Base-by-base conservation (phyloP, 2,888 invertebrate species). In the Pelosia muscerda region DNA sequence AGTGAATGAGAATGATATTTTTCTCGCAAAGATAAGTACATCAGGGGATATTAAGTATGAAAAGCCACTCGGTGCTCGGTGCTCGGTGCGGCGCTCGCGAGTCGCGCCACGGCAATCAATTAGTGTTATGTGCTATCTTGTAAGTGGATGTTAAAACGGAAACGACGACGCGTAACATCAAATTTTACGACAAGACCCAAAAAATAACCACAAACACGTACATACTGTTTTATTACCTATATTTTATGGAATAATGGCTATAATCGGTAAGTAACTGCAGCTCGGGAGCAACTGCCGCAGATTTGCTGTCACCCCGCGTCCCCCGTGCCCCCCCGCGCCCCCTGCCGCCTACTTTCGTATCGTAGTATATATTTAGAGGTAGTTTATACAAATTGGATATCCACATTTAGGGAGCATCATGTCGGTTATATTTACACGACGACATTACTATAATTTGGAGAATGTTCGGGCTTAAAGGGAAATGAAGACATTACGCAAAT, bases 401-500 rank as follows among this genome's bases (percentile, higher is more conserved):
- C 66, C 69, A 62, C 69, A 42, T 66, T 66, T 61, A 63, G 55
- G 38, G 38, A 57, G 42, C 31, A 55, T 57, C 25, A 38, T 61
- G 66, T 63, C 42, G 63, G 59, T 65, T 66, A 68, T 77, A 74
- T 81, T 78, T 73, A 76, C 73, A 76, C 70, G 62, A 60, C 25
- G 55, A 69, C 71, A 74, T 71, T 72, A 63, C 74, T 76, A 74
- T 79, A 75, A 81, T 79, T 74, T 66, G n/a, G 26, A n/a, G 26
- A 61, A 49, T 49, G 42, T 28, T 61, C 22, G n/a, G 31, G 66
- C 28, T 66, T 68, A 63, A 60, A 63, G 58, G 69, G 75, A 77
- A 81, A 78, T 77, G 75, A 74, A 78, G 76, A 78, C 72, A 75
- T 77, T 72, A 78, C 68, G 67, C 68, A 73, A 76, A 77, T 76